Percentiles rank a stretch among this genome's conserved stretches.
phyloP scores from a whole-genome alignment of 2,113 vertebrate genomes.

The Channa argus region DNA sequence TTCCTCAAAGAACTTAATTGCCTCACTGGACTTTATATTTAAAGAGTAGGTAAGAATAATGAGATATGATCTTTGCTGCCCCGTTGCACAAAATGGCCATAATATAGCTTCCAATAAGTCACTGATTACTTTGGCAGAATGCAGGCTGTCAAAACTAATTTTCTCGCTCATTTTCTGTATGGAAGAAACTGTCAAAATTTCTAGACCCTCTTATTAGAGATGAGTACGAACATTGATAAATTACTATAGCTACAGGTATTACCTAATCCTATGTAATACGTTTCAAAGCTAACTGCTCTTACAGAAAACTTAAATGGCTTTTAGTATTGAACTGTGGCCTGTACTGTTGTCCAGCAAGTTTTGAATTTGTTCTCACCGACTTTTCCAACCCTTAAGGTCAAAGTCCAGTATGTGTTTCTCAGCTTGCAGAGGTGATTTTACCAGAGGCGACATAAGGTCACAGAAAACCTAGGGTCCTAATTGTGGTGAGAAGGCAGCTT shows the following conservation, averaged over 20 bases:
- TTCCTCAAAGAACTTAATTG: slow-evolving; percentile 34
- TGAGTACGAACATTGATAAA: background rate
- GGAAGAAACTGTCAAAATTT: slow-evolving; percentile 26
- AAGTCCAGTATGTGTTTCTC: slow-evolving; percentile 50
- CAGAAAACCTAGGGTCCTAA: slow-evolving; percentile 53
- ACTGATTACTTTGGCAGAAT: slow-evolving; percentile 43
- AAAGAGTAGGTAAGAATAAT: slow-evolving; percentile 30
- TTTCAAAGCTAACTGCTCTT: background rate
- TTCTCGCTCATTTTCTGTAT: slow-evolving; percentile 32
- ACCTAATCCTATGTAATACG: too few species aligned
- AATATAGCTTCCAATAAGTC: slow-evolving; percentile 35
- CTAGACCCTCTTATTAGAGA: background rate
- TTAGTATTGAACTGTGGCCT: slow-evolving; percentile 22
- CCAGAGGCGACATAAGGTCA: slow-evolving; percentile 50
- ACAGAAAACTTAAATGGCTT: slow-evolving; percentile 4
- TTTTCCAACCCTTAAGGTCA: slow-evolving; percentile 45
- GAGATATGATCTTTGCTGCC: slow-evolving; percentile 37
- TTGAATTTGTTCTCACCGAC: slow-evolving; percentile 53
- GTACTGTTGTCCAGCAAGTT: slow-evolving; percentile 33
- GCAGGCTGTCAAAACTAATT: slow-evolving; percentile 48
- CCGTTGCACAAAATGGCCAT: slow-evolving; percentile 26
- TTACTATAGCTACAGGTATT: background rate
- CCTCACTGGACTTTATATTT: slow-evolving; percentile 13
- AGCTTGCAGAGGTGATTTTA: slow-evolving; percentile 55
- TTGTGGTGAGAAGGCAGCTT: slow-evolving; percentile 46